Percentiles rank a stretch among this genome's conserved stretches.
Evolutionary conservation across 2,113 vertebrate genomes (phyloP).

Genomic region (Peromyscus californicus): DNA sequence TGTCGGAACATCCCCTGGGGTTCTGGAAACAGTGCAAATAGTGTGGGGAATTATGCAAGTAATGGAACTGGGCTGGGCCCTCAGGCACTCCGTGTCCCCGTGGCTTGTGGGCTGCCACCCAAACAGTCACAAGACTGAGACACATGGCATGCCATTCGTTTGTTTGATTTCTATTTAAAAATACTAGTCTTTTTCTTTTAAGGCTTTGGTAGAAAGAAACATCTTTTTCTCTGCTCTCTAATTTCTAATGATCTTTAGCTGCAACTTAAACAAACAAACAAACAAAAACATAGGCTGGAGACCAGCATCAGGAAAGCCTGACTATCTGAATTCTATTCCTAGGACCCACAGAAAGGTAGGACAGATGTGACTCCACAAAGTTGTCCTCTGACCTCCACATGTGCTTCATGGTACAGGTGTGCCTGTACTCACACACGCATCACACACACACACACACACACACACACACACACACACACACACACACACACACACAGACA

Average conservation of each 20-base stretch:
- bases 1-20: neutral
- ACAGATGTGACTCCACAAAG: neutral
- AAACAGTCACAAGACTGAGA: neutral
- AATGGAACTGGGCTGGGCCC: neutral
- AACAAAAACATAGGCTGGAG: neutral
- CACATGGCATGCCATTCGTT: neutral
- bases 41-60: neutral
- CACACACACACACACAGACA: neutral
- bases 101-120: neutral
- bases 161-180: conserved; percentile 25
- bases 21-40: conserved; percentile 13
- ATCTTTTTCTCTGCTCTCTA: conserved; percentile 14
- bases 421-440: neutral
- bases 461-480: neutral
- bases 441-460: neutral
- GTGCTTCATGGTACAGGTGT: neutral
- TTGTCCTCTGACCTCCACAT: neutral
- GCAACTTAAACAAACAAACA: neutral
- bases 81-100: neutral
- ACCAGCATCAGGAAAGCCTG: neutral
- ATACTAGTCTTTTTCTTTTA: neutral
- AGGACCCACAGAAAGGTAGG: neutral
- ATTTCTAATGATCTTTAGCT: neutral
- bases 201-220: conserved; percentile 13
- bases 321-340: neutral